These are phyloP conservation scores for Enoplolaimus lenunculus DNA, from an alignment of 2,888 invertebrate genomes.

Conservation along the genomic window DNA sequence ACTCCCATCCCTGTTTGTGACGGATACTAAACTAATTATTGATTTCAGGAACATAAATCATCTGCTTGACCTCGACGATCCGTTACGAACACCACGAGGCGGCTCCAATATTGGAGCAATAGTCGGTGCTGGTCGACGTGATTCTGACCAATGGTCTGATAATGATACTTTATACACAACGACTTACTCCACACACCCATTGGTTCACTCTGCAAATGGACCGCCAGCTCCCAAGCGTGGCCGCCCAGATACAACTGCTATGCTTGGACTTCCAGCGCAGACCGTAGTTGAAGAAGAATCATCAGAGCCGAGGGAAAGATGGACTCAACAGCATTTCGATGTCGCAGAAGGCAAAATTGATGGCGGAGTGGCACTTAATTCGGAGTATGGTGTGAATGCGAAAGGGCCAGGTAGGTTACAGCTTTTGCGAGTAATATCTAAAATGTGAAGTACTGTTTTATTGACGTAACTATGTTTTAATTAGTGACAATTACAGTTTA, in stretches of 20 bases:
- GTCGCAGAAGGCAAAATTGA: constrained; percentile 8
- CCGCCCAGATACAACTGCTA: not conserved
- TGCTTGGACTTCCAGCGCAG: not conserved
- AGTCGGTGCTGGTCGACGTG: not conserved
- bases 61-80: constrained; percentile 12
- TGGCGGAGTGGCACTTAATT: not conserved
- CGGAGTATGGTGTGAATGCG: constrained; percentile 10
- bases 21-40: too few species aligned
- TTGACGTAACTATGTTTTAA: too few species aligned
- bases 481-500: too few species aligned
- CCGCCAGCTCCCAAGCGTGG: not conserved
- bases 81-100: too few species aligned
- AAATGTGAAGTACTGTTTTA: constrained; percentile 5
- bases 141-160: constrained; percentile 7
- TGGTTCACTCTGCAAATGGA: not conserved
- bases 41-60: constrained; percentile 3
- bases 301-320: not conserved
- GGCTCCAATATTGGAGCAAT: too few species aligned
- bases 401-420: constrained; percentile 17
- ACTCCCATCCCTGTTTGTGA: too few species aligned
- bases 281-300: too few species aligned
- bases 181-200: constrained; percentile 11
- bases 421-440: not conserved
- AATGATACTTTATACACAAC: not conserved
- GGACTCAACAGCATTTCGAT: constrained; percentile 17